Conservation (phyloP, 2,888 invertebrate species). For the Tortrix viridana region DNA sequence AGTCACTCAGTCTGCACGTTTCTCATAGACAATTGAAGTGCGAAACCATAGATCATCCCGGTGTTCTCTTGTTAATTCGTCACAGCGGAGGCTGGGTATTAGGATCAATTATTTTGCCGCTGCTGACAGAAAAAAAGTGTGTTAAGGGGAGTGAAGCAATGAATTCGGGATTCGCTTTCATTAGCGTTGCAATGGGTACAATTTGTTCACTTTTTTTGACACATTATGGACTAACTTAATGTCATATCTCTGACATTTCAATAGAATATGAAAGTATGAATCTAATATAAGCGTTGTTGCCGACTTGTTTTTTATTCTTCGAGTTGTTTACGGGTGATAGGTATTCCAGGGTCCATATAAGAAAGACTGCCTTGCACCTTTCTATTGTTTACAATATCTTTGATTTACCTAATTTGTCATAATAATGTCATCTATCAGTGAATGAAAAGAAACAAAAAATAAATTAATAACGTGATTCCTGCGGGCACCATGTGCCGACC, state of each 20-base stretch:
- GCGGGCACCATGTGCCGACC: neutral
- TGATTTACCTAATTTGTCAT: too few relatives aligned
- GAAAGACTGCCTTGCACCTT: too few relatives aligned
- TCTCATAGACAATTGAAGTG: slow-evolving; percentile 52
- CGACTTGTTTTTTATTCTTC: too few relatives aligned
- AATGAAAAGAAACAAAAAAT: too few relatives aligned
- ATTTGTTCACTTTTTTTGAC: slow-evolving; percentile 2
- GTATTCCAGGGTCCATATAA: too few relatives aligned
- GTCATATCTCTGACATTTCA: too few relatives aligned
- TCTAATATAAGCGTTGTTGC: too few relatives aligned
- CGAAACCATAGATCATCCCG: slow-evolving; percentile 68
- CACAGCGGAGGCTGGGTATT: slow-evolving; percentile 62
- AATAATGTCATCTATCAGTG: too few relatives aligned
- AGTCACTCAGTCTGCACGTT: slow-evolving; percentile 27
- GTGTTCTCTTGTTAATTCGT: slow-evolving; percentile 78
- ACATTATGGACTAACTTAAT: too few relatives aligned
- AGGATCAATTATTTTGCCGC: slow-evolving; percentile 55
- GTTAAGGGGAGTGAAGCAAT: slow-evolving; percentile 28
- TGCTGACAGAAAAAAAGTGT: slow-evolving; percentile 43
- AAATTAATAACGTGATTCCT: neutral
- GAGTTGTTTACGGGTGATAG: too few relatives aligned
- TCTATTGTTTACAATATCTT: too few relatives aligned
- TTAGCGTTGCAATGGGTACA: slow-evolving; percentile 24
- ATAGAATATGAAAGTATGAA: too few relatives aligned
- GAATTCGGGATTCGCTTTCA: slow-evolving; percentile 25